Evolutionary conservation across 2,888 invertebrate species (phyloP), one percentile per base, ranked within the genome.

Genomic region (Zele albiditarsus): DNA sequence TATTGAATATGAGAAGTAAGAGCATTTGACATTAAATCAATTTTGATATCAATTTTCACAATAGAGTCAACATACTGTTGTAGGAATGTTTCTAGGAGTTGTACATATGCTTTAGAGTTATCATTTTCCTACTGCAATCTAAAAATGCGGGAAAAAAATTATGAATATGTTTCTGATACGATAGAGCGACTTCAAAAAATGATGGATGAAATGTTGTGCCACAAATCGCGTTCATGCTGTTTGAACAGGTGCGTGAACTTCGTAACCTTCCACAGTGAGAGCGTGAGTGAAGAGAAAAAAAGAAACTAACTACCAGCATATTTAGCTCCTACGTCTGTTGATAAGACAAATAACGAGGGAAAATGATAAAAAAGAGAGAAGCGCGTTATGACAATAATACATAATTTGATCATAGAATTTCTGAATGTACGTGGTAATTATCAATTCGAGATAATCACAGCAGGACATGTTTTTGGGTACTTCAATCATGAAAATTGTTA

Each of bases 191-290:
- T 16, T 46, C 16, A 23, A 53, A 53, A 23, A 0, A 53, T 53
- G 53, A 53, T 53, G 23, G 53, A 53, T 20, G n/a, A 53, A 53
- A 20, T 53, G 23, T 23, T 23, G 6, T 20, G 23, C 5, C n/a
- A 10, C 6, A 23, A 53, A 53, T 53, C 20, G 53, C 38, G 8
- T 70, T 46, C 69, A 77, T 72, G 75, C 67, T 80, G 80, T 80
- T 80, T 80, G 69, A 78, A 80, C 80, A 80, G 78, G 80, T 80
- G 80, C 66, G 65, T 76, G 75, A 78, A 80, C 77, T 73, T 71
- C 8, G 71, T 60, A 66, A 63, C 75, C 77, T 77, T 71, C 78
- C 78, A 78, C 75, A 31, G 60, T 62, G 66, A 57, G 28, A 70
- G 23, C 58, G 63, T 71, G 23, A 23, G 38, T 12, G 27, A 20